phyloP scores from a whole-genome alignment of 1,140 invertebrate species.

The Temnothorax nylanderi region DNA sequence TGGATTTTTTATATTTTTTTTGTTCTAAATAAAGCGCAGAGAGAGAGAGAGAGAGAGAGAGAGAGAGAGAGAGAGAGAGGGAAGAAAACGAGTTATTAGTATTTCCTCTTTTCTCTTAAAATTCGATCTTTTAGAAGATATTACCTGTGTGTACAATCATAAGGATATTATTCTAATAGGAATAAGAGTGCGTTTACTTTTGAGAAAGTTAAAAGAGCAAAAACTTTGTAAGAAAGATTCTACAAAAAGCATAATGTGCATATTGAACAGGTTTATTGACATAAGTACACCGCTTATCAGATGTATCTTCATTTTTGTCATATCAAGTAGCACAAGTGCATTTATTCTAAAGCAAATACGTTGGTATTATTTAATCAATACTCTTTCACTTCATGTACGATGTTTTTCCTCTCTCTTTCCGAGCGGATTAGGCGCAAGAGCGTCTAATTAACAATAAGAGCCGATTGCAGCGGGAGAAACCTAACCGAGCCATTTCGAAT shows the following conservation, averaged over 20 bases:
- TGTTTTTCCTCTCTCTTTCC: not conserved
- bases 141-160: not conserved
- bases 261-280: not conserved
- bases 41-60: not conserved
- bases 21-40: not conserved
- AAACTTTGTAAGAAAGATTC: not conserved
- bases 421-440: not conserved
- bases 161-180: not conserved
- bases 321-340: not conserved
- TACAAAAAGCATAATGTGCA: not conserved
- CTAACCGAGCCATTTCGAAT: conserved; percentile 35
- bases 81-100: not conserved
- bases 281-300: not conserved
- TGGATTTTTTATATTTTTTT: conserved; percentile 10
- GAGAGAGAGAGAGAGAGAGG: not conserved
- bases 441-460: not conserved
- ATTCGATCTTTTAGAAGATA: not conserved
- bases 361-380: not conserved
- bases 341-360: not conserved
- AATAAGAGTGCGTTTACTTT: conserved; percentile 11
- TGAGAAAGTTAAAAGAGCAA: not conserved
- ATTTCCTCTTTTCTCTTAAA: not conserved
- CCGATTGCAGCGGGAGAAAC: not conserved
- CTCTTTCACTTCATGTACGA: not conserved
- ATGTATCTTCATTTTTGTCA: not conserved